Percentiles rank a stretch among this genome's conserved stretches.
Evolutionary conservation across 2,888 invertebrate genomes (phyloP).

Genomic region (Dendrolimus houi): DNA sequence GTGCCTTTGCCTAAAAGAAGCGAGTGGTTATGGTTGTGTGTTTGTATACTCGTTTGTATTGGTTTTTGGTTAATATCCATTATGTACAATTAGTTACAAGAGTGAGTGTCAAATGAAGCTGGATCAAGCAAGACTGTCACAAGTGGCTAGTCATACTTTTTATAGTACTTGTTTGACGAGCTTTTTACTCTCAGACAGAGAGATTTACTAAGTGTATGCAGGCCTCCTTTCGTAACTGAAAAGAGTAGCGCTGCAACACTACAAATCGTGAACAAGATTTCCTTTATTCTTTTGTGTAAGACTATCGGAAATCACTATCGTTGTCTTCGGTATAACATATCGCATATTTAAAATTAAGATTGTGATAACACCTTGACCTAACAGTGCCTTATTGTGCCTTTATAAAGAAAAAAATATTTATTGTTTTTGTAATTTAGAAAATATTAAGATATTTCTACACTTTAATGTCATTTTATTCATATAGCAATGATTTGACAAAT

Average conservation of each 20-base stretch:
- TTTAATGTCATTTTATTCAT: constrained; percentile 50
- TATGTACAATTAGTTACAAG: no score
- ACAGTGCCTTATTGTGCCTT: constrained; percentile 75
- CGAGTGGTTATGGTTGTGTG: background rate
- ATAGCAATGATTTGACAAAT: constrained; percentile 49
- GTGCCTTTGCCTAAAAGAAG: background rate
- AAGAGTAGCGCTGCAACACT: constrained; percentile 48
- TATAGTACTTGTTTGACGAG: background rate
- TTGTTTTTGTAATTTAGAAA: constrained; percentile 66
- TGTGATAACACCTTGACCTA: constrained; percentile 72
- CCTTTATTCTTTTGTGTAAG: constrained; percentile 57
- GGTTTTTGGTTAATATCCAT: no score
- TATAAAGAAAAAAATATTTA: constrained; percentile 58
- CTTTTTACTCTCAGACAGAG: constrained; percentile 1
- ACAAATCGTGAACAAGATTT: constrained; percentile 42
- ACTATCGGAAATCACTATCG: constrained; percentile 51
- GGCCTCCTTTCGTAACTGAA: constrained; percentile 58
- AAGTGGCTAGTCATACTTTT: constrained; percentile 37
- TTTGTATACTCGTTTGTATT: background rate
- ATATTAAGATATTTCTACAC: constrained; percentile 59
- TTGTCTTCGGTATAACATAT: constrained; percentile 30
- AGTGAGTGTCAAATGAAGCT: background rate
- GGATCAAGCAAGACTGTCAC: constrained; percentile 28
- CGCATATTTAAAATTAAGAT: constrained; percentile 52
- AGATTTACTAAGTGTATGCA: constrained; percentile 34